Percentiles rank a stretch among this genome's conserved stretches.
Conservation (phyloP, 2,888 invertebrate genomes). For the Drosophila aldrichi region DNA sequence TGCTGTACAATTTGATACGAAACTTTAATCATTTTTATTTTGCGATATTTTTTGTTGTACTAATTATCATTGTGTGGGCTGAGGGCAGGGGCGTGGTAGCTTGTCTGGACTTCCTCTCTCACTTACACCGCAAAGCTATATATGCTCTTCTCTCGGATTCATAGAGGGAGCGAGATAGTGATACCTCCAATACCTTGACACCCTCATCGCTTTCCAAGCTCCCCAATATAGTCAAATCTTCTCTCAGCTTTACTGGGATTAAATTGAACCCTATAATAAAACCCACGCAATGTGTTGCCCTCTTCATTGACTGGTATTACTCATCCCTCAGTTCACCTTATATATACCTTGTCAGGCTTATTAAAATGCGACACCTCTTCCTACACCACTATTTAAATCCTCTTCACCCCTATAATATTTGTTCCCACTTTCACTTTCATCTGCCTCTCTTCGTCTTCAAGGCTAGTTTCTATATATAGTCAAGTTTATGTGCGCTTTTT, state of each 20-base stretch:
- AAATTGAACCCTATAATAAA: not conserved
- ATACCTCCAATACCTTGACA: not conserved
- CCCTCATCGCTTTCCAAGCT: not conserved
- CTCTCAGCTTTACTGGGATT: not conserved
- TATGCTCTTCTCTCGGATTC: not conserved
- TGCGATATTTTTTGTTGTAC: conserved; percentile 29
- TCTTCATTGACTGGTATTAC: not conserved
- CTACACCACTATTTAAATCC: not conserved
- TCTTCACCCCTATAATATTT: not conserved
- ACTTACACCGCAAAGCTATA: no score
- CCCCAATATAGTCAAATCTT: not conserved
- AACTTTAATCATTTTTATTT: conserved; percentile 23
- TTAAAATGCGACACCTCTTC: not conserved
- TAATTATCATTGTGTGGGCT: conserved; percentile 24
- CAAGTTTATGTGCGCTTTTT: not conserved
- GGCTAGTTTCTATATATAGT: conserved; percentile 1
- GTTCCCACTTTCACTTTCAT: not conserved
- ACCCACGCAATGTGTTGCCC: not conserved
- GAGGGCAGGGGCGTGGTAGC: not conserved
- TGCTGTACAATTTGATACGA: conserved; percentile 6
- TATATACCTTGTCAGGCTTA: not conserved
- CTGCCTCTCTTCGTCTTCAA: not conserved
- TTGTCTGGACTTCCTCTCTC: no score
- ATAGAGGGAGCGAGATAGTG: not conserved
- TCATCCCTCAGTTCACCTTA: not conserved